Conservation (phyloP, 2,888 invertebrate genomes). For the Rhimphoctona megacephalus region DNA sequence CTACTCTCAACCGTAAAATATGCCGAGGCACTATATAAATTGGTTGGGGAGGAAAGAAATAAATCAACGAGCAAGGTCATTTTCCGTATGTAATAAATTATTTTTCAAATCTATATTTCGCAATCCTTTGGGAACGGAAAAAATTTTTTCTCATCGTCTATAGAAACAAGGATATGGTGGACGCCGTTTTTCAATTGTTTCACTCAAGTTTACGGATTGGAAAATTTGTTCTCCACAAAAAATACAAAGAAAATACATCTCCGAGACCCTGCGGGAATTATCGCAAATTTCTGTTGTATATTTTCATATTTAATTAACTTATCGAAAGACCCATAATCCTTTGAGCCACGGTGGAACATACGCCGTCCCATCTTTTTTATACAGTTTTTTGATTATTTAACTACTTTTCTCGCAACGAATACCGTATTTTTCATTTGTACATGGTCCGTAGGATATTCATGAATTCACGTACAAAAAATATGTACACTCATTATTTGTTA, state of each 20-base stretch:
- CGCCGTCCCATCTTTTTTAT: too few relatives aligned
- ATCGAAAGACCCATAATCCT: too few relatives aligned
- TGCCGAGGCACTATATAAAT: slow-evolving; percentile 18
- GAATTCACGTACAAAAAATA: too few relatives aligned
- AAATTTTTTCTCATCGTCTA: not conserved
- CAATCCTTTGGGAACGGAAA: not conserved
- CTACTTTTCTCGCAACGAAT: too few relatives aligned
- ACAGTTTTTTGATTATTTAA: too few relatives aligned
- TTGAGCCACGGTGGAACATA: too few relatives aligned
- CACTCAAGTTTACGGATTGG: not conserved
- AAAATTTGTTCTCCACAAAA: not conserved
- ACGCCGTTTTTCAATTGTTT: not conserved
- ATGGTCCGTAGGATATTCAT: too few relatives aligned
- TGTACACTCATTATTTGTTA: too few relatives aligned
- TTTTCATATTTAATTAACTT: too few relatives aligned
- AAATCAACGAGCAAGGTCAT: not conserved
- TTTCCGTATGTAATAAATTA: slow-evolving; percentile 13
- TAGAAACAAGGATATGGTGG: not conserved
- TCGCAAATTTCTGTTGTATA: too few relatives aligned
- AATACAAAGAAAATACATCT: not conserved
- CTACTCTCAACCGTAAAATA: slow-evolving; percentile 2
- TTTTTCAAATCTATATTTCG: not conserved
- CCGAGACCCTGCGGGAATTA: too few relatives aligned
- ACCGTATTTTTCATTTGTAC: too few relatives aligned
- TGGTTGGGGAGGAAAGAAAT: not conserved